Evolutionary conservation across 2,888 invertebrate species (phyloP).

Genomic region (Oegoconia quadripuncta): DNA sequence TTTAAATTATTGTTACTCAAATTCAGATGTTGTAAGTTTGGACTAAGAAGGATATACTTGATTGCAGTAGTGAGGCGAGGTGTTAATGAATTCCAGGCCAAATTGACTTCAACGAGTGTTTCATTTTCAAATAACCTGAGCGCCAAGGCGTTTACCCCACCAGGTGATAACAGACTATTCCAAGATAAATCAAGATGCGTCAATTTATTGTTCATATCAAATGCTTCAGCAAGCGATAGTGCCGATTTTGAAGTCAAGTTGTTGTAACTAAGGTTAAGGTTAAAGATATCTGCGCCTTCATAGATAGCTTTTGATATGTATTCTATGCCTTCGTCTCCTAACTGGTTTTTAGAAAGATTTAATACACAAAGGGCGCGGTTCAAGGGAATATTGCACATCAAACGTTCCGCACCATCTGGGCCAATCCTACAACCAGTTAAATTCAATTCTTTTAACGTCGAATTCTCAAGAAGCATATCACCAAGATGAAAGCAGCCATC

Average conservation of each 20-base stretch:
- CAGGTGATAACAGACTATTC: slow-evolving; percentile 32
- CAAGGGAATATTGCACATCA: slow-evolving; percentile 23
- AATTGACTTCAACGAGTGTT: slow-evolving; percentile 28
- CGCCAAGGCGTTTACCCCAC: slow-evolving; percentile 9
- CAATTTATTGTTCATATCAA: slow-evolving; percentile 31
- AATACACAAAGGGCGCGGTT: slow-evolving; percentile 28
- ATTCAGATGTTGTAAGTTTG: slow-evolving; percentile 22
- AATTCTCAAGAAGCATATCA: slow-evolving; percentile 31
- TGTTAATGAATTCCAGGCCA: slow-evolving; percentile 35
- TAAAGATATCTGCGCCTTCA: slow-evolving; percentile 23
- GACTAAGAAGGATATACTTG: slow-evolving; percentile 18
- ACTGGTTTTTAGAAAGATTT: slow-evolving; percentile 28
- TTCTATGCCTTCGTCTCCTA: slow-evolving; percentile 29
- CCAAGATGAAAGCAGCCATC: slow-evolving; percentile 39
- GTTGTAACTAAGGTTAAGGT: slow-evolving; percentile 38
- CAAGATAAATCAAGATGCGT: slow-evolving; percentile 43
- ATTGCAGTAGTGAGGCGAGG: slow-evolving; percentile 28
- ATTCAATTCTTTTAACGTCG: slow-evolving; percentile 27
- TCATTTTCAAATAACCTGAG: slow-evolving; percentile 22
- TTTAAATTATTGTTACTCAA: slow-evolving; percentile 32
- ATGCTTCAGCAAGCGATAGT: slow-evolving; percentile 27
- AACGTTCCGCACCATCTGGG: slow-evolving; percentile 23
- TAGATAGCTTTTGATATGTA: slow-evolving; percentile 26
- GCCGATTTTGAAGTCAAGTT: slow-evolving; percentile 29
- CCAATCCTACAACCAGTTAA: slow-evolving; percentile 37